Evolutionary conservation across 2,797 vertebrate species (phyloP).

Genomic region (Forpus xanthops): DNA sequence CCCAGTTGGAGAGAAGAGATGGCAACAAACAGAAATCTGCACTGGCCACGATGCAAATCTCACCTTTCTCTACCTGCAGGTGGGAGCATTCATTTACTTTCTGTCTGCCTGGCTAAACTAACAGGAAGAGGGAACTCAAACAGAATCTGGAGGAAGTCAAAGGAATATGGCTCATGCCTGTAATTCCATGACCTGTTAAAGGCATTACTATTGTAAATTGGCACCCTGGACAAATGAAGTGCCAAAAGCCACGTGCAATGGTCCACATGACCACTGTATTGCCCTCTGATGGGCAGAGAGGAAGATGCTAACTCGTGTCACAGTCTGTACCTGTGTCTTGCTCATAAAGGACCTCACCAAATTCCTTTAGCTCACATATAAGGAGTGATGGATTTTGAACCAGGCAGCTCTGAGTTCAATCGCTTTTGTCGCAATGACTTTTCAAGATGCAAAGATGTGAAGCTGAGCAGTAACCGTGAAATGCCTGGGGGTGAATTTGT

Average conservation of each 20-base stretch:
- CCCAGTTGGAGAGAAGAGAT: not conserved
- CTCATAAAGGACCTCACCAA: not conserved
- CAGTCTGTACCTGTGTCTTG: not conserved
- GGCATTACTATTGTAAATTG: not conserved
- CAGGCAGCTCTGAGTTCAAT: not conserved
- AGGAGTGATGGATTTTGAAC: not conserved
- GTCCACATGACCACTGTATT: not conserved
- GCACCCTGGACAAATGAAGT: not conserved
- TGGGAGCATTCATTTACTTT: slow-evolving; percentile 1
- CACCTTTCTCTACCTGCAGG: slow-evolving; percentile 56
- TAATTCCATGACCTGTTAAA: not conserved
- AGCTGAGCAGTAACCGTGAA: not conserved
- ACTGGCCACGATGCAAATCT: slow-evolving; percentile 42
- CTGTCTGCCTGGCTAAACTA: not conserved
- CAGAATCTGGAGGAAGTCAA: not conserved
- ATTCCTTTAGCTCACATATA: not conserved
- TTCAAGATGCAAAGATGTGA: not conserved
- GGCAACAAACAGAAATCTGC: slow-evolving; percentile 49
- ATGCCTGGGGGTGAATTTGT: not conserved
- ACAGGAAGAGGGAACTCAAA: not conserved
- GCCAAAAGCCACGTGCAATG: not conserved
- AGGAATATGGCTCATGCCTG: not conserved
- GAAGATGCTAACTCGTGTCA: not conserved
- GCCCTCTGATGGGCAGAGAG: not conserved
- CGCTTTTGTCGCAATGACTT: not conserved